These are phyloP conservation scores for Synergus japonicus DNA, from an alignment of 2,888 invertebrate species.

Conservation along the genomic window DNA sequence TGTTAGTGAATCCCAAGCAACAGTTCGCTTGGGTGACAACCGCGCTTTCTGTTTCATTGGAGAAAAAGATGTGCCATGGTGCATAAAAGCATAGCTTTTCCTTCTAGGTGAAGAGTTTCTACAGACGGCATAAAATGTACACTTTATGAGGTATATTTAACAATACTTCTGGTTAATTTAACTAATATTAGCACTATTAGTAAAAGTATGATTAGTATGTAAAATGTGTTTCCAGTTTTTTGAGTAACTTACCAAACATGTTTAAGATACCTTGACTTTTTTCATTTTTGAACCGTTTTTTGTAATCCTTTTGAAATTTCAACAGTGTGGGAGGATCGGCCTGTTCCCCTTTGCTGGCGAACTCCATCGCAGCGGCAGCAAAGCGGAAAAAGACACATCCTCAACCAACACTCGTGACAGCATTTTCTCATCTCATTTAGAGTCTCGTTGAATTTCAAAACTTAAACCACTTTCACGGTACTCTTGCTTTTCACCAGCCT, in stretches of 20 bases:
- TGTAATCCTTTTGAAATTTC: not conserved
- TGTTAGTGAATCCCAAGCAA: slow-evolving; percentile 30
- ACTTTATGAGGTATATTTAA: not conserved
- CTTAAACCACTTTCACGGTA: slow-evolving; percentile 21
- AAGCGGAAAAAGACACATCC: slow-evolving; percentile 84
- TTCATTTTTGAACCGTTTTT: not conserved
- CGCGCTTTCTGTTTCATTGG: slow-evolving; percentile 13
- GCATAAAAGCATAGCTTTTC: slow-evolving; percentile 6
- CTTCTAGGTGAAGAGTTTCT: not conserved
- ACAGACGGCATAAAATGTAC: not conserved
- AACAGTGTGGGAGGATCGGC: slow-evolving; percentile 73
- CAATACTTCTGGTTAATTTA: not conserved
- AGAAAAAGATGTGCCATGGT: not conserved
- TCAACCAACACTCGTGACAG: slow-evolving; percentile 67
- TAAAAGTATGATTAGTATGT: too few relatives aligned
- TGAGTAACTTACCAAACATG: not conserved
- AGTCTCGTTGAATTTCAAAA: slow-evolving; percentile 26
- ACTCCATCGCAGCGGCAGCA: slow-evolving; percentile 80
- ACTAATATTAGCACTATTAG: too few relatives aligned
- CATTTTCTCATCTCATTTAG: slow-evolving; percentile 36
- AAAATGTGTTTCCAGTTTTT: not conserved
- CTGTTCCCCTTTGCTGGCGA: slow-evolving; percentile 83
- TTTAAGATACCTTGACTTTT: not conserved
- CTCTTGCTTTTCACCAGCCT: not conserved
- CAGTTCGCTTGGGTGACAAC: slow-evolving; percentile 27